Evolutionary conservation across 2,888 invertebrate species (phyloP).

Genomic region (Coelinius sp.): DNA sequence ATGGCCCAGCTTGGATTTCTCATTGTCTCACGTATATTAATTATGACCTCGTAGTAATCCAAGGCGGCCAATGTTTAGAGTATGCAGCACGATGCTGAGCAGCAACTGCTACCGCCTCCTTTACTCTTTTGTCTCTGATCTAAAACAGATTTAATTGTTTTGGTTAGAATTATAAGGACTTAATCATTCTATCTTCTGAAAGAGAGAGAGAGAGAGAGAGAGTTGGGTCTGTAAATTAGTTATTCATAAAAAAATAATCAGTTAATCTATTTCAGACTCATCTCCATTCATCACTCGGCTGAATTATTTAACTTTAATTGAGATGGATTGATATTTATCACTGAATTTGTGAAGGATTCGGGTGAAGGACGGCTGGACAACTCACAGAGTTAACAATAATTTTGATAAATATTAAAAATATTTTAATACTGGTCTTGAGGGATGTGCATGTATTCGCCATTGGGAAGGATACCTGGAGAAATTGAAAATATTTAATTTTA

Average conservation of each 20-base stretch:
- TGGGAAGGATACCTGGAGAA: slow-evolving; percentile 61
- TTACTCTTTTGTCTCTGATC: slow-evolving; percentile 97
- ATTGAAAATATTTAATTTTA: neutral
- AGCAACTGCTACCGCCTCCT: slow-evolving; percentile 95
- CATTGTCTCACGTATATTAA: slow-evolving; percentile 53
- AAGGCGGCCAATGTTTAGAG: slow-evolving; percentile 77
- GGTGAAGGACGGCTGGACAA: slow-evolving; percentile 18
- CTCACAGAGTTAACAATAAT: slow-evolving; percentile 5
- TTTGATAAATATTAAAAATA: slow-evolving; percentile 39
- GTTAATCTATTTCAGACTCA: neutral
- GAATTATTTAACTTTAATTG: neutral
- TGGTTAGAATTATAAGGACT: neutral
- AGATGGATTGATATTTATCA: neutral
- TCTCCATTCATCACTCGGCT: neutral
- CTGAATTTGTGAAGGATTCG: slow-evolving; percentile 29
- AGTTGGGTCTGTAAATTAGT: neutral
- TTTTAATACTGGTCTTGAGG: slow-evolving; percentile 51
- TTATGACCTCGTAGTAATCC: slow-evolving; percentile 59
- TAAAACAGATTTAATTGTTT: slow-evolving; percentile 72
- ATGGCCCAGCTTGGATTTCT: slow-evolving; percentile 59
- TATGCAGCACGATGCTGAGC: slow-evolving; percentile 93
- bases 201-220: neutral
- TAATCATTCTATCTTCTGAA: neutral
- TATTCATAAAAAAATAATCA: no score
- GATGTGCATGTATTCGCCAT: slow-evolving; percentile 63